Percentiles rank a stretch among this genome's conserved stretches.
These are phyloP conservation scores for Sialia sialis DNA, from an alignment of 2,113 vertebrate species.

Conservation along the genomic window DNA sequence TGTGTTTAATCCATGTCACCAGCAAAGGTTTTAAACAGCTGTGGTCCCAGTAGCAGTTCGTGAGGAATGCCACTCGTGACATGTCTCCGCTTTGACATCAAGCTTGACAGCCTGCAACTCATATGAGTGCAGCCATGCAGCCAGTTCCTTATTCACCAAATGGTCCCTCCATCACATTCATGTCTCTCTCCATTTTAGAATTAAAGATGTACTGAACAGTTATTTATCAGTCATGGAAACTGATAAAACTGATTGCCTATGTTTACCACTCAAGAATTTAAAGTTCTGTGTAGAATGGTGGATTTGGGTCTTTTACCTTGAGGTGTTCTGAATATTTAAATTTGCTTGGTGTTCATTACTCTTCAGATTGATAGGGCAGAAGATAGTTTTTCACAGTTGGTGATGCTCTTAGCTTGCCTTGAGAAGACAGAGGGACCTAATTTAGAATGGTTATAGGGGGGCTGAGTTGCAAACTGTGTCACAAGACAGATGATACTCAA, in stretches of 20 bases:
- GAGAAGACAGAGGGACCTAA: background rate
- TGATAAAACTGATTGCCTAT: background rate
- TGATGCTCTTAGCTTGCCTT: background rate
- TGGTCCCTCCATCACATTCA: background rate
- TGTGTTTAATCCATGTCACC: rapidly evolving
- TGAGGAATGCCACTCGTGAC: background rate
- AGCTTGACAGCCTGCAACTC: background rate
- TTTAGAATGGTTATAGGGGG: background rate
- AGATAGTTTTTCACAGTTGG: background rate
- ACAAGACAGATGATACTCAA: background rate
- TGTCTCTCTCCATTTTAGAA: background rate
- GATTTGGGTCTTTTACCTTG: background rate
- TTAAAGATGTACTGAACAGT: background rate
- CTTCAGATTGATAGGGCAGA: background rate
- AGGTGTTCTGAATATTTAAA: background rate
- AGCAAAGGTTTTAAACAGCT: background rate
- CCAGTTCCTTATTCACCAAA: background rate
- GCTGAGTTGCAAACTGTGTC: background rate
- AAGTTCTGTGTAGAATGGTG: background rate
- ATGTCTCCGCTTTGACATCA: background rate
- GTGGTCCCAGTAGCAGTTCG: rapidly evolving
- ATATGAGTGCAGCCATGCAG: rapidly evolving
- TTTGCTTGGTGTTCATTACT: background rate
- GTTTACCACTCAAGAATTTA: background rate
- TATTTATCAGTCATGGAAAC: background rate